These are phyloP conservation scores for Calypte anna DNA, from an alignment of 2,113 vertebrate genomes.

Conservation along the genomic window DNA sequence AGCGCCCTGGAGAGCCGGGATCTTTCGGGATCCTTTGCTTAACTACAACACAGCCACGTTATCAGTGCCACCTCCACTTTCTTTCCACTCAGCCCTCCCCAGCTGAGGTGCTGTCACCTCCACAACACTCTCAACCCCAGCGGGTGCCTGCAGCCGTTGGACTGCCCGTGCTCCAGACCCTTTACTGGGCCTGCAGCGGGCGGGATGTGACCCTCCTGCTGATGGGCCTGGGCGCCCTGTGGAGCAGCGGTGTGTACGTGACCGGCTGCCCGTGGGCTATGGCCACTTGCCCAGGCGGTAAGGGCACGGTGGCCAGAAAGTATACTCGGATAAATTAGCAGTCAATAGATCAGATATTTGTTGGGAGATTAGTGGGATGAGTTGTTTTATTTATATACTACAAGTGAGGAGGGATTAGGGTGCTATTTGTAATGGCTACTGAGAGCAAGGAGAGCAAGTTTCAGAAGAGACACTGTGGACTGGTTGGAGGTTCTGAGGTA, in stretches of 20 bases:
- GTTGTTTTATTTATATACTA: not conserved
- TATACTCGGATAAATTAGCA: no score
- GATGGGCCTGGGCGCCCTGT: not conserved
- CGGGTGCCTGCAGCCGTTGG: no score
- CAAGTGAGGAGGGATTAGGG: not conserved
- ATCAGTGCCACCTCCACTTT: no score
- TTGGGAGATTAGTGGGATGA: not conserved
- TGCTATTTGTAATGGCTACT: not conserved
- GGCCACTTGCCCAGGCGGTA: not conserved
- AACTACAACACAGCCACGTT: fast-evolving
- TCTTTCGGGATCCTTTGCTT: not conserved
- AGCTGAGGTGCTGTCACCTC: no score
- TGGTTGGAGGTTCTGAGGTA: fast-evolving
- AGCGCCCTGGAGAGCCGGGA: fast-evolving
- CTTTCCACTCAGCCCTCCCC: fast-evolving
- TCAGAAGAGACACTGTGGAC: not conserved
- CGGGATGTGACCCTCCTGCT: not conserved
- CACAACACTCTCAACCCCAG: no score
- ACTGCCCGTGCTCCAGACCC: no score
- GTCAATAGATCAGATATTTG: fast-evolving
- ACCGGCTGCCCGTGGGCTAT: fast-evolving
- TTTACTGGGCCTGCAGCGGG: no score
- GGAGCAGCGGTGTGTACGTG: fast-evolving
- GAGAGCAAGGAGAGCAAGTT: not conserved
- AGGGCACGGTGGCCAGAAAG: not conserved